phyloP scores from a whole-genome alignment of 2,113 vertebrate genomes.

The rat (Rattus norvegicus) region DNA sequence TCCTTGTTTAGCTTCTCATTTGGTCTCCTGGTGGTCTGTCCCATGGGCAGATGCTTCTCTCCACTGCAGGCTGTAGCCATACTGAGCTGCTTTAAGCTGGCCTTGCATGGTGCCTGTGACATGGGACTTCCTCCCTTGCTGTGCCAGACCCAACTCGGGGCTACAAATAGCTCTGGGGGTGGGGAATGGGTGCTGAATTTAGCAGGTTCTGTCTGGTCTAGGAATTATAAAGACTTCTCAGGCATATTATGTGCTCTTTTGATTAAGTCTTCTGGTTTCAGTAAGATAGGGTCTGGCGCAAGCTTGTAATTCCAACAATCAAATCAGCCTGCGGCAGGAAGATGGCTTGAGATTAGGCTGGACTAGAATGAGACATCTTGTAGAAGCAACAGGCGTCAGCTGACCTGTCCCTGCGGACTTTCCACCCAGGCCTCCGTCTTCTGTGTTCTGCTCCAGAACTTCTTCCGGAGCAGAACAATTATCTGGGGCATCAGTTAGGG shows the following conservation, averaged over 20 bases:
- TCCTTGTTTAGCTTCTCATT: background rate
- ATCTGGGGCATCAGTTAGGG: background rate
- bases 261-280: too few relatives aligned
- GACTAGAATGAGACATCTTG: background rate
- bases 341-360: background rate
- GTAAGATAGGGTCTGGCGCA: background rate
- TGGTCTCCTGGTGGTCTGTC: background rate
- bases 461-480: background rate
- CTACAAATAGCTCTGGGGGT: background rate
- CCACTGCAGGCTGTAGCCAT: background rate
- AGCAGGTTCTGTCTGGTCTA: background rate
- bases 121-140: background rate
- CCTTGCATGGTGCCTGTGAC: conserved; percentile 51
- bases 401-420: background rate
- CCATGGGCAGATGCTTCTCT: background rate
- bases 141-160: background rate
- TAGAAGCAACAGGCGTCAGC: background rate
- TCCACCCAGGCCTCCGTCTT: background rate
- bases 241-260: background rate
- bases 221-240: background rate
- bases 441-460: background rate
- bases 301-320: background rate
- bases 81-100: background rate
- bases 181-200: background rate
- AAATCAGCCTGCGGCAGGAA: background rate